Evolutionary conservation across 2,888 invertebrate species (phyloP).

Genomic region (Tachystola acroxantha): DNA sequence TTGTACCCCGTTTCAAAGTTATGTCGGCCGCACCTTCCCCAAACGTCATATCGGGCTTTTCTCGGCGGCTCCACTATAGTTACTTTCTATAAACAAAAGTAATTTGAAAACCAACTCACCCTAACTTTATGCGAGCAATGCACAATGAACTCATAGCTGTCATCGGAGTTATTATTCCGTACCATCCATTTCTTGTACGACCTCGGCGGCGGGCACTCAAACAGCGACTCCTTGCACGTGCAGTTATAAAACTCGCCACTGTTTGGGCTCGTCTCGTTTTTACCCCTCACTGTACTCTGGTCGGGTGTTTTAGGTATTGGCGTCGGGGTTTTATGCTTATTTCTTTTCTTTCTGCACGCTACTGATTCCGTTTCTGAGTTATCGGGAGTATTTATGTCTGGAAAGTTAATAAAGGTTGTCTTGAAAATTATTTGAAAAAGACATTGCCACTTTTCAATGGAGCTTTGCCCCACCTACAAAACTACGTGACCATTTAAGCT

Average conservation of each 20-base stretch:
- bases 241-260: constrained; percentile 28
- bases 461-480: too few species aligned
- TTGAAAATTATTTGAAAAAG: too few species aligned
- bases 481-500: too few species aligned
- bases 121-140: constrained; percentile 49
- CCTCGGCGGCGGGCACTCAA: constrained; percentile 42
- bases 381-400: not conserved
- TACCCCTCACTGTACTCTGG: too few species aligned
- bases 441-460: too few species aligned
- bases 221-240: constrained; percentile 42
- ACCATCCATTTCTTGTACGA: constrained; percentile 53
- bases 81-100: too few species aligned
- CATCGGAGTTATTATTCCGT: constrained; percentile 19
- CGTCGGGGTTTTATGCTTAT: not conserved
- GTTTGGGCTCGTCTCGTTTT: not conserved
- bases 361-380: not conserved
- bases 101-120: constrained; percentile 36
- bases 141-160: constrained; percentile 37
- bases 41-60: too few species aligned
- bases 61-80: too few species aligned
- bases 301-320: constrained; percentile 1
- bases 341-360: not conserved
- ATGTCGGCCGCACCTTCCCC: too few species aligned
- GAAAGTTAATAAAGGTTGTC: not conserved
- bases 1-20: too few species aligned